A percentile compares a stretch with the other conserved stretches of the same genome.
Evolutionary conservation across 2,797 vertebrate species (phyloP).

Genomic region (Pseudochirops cupreus): DNA sequence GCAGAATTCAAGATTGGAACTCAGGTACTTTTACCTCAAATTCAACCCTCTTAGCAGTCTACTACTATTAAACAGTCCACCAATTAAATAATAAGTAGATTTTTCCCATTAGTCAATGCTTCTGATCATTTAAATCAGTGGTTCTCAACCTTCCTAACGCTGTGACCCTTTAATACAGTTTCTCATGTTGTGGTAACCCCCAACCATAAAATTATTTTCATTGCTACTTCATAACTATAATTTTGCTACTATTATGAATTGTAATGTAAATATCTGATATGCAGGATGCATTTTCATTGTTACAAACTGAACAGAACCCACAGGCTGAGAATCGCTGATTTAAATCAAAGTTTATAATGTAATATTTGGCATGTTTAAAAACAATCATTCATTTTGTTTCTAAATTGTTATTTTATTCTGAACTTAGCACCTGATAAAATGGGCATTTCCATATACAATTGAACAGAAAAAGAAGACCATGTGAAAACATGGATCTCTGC

Average conservation of each 20-base stretch:
- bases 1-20: not conserved
- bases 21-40: not conserved
- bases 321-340: not conserved
- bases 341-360: constrained; percentile 60
- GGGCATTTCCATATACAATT: not conserved
- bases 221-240: no score
- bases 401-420: not conserved
- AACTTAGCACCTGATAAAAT: not conserved
- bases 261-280: no score
- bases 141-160: no score
- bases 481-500: not conserved
- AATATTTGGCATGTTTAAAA: constrained; percentile 33
- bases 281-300: no score
- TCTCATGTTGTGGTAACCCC: no score
- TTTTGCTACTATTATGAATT: no score
- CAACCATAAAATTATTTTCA: no score
- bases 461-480: not conserved
- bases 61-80: not conserved
- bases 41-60: not conserved
- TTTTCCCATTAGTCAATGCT: constrained; percentile 45
- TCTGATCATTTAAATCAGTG: constrained; percentile 59
- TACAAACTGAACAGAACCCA: no score
- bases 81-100: constrained; percentile 52
- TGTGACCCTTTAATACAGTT: no score
- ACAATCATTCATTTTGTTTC: not conserved